Conservation (phyloP, 2,888 invertebrate genomes). For the Parascotia fuliginaria region DNA sequence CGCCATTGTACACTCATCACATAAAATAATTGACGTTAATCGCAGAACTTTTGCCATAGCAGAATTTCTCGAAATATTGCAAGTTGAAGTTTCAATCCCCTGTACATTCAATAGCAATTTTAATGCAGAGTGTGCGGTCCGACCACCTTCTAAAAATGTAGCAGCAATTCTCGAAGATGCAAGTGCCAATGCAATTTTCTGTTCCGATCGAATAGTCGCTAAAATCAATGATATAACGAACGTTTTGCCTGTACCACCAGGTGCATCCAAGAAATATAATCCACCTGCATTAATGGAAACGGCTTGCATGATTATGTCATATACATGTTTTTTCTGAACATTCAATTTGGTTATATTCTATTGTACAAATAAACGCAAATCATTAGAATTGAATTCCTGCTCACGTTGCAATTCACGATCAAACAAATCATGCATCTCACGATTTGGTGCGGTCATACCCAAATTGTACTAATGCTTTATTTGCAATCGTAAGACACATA, state of each 20-base stretch:
- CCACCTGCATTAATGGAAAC: slow-evolving; percentile 8
- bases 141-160: slow-evolving; percentile 29
- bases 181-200: slow-evolving; percentile 23
- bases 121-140: slow-evolving; percentile 29
- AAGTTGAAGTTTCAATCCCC: slow-evolving; percentile 23
- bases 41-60: slow-evolving; percentile 22
- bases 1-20: slow-evolving; percentile 34
- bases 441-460: slow-evolving; percentile 41
- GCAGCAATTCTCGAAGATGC: slow-evolving; percentile 34
- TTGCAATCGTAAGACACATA: slow-evolving; percentile 40
- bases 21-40: slow-evolving; percentile 24
- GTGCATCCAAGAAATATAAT: slow-evolving; percentile 10
- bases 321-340: slow-evolving; percentile 22
- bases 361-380: slow-evolving; percentile 20
- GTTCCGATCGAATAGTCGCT: no score
- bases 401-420: slow-evolving; percentile 23
- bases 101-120: slow-evolving; percentile 24
- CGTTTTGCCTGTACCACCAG: no score
- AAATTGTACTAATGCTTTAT: slow-evolving; percentile 35
- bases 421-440: slow-evolving; percentile 21
- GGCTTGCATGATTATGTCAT: slow-evolving; percentile 15
- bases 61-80: slow-evolving; percentile 27
- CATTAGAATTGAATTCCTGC: not conserved
- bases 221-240: no score
- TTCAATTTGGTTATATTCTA: slow-evolving; percentile 24